A percentile compares a stretch with the other conserved stretches of the same genome.
phyloP scores from a whole-genome alignment of 2,113 vertebrate species.

The Megalops atlanticus region DNA sequence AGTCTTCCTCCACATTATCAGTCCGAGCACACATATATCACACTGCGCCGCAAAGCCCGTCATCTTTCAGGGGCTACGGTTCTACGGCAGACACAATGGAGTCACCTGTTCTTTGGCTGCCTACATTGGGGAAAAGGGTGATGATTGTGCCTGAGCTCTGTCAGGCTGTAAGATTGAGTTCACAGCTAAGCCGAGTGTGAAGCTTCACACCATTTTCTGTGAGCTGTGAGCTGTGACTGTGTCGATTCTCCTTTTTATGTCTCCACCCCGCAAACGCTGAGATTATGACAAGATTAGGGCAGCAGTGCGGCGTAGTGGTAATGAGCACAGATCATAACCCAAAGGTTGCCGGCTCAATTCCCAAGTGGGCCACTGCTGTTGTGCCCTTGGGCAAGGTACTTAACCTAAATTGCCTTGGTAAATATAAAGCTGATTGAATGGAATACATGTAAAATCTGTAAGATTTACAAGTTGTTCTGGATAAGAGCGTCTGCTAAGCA shows the following conservation, averaged over 20 bases:
- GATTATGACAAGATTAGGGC: neutral
- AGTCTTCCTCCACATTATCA: neutral
- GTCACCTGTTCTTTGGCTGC: neutral
- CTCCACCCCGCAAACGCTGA: neutral
- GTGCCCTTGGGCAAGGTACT: no score
- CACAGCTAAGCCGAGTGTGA: neutral
- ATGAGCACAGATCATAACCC: no score
- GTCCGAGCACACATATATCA: neutral
- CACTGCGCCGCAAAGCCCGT: neutral
- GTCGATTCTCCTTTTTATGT: no score
- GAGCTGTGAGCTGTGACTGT: neutral
- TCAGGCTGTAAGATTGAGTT: neutral
- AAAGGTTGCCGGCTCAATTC: no score
- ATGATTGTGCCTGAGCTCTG: neutral
- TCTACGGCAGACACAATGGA: neutral
- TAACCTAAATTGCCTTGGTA: no score
- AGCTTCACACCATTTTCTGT: neutral
- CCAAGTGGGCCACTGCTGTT: no score
- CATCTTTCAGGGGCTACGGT: neutral
- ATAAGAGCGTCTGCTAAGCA: no score
- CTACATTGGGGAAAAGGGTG: neutral
- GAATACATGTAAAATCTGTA: no score
- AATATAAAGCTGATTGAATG: no score
- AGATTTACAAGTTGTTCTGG: no score
- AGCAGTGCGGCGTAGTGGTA: no score